Conservation (phyloP, 2,888 invertebrate species). For the Mechanitis mazaeus region DNA sequence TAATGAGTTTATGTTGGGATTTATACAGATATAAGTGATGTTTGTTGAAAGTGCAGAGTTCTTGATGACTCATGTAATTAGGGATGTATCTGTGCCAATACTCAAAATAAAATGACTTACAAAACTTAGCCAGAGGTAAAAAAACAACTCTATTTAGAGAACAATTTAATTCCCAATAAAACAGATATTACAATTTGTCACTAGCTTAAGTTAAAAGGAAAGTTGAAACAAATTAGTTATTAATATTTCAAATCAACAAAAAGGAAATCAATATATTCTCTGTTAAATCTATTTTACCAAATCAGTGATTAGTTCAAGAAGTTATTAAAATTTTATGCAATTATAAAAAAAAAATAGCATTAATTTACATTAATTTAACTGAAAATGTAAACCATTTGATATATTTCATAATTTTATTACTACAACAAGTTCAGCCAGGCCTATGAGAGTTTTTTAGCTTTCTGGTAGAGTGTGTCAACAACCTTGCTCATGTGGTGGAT, state of each 20-base stretch:
- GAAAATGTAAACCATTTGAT: constrained; percentile 68
- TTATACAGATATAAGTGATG: constrained; percentile 5
- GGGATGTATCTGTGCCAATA: constrained; percentile 44
- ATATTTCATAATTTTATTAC: constrained; percentile 62
- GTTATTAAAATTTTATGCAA: constrained; percentile 45
- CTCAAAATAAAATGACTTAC: constrained; percentile 63
- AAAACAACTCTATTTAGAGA: constrained; percentile 62
- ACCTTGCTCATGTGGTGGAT: constrained; percentile 99
- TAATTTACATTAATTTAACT: constrained; percentile 61
- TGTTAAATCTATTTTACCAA: constrained; percentile 26
- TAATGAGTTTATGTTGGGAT: neutral
- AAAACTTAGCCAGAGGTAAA: constrained; percentile 41
- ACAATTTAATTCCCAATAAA: constrained; percentile 73
- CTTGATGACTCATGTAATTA: constrained; percentile 20
- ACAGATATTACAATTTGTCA: constrained; percentile 73
- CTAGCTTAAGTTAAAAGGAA: constrained; percentile 65
- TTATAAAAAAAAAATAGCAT: constrained; percentile 60
- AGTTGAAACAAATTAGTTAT: constrained; percentile 55
- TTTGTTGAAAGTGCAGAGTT: constrained; percentile 14
- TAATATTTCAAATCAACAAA: constrained; percentile 47
- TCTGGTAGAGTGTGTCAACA: constrained; percentile 98
- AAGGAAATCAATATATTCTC: constrained; percentile 26
- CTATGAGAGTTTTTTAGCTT: constrained; percentile 97
- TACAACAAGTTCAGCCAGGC: constrained; percentile 65
- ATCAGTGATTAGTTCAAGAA: constrained; percentile 24